These are phyloP conservation scores for Drosophila nigrodunni DNA, from an alignment of 1,140 invertebrate genomes.

Conservation along the genomic window DNA sequence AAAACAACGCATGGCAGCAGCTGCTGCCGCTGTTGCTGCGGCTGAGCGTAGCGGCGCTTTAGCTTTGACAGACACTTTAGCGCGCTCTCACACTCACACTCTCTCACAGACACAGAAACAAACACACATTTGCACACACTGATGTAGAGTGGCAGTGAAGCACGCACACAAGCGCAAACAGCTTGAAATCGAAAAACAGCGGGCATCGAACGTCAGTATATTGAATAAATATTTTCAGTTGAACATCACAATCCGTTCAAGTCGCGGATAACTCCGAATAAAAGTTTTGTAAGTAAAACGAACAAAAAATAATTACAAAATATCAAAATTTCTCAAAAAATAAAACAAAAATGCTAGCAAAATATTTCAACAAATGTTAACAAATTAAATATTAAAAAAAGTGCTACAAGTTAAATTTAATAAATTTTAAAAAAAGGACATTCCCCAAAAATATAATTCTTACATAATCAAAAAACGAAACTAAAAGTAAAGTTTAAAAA, in stretches of 20 bases:
- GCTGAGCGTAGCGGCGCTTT: constrained; percentile 26
- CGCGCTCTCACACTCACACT: constrained; percentile 50
- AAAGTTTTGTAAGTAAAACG: constrained; percentile 84
- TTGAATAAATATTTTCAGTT: constrained; percentile 85
- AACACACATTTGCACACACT: constrained; percentile 38
- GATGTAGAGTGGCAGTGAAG: constrained; percentile 21
- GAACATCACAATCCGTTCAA: constrained; percentile 85
- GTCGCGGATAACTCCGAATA: constrained; percentile 85
- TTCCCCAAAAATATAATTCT: constrained; percentile 4
- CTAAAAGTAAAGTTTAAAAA: constrained; percentile 15
- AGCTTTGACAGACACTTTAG: constrained; percentile 31
- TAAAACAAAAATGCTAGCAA: not conserved
- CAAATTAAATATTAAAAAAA: constrained; percentile 18
- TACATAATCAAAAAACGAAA: constrained; percentile 33
- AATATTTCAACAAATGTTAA: constrained; percentile 8
- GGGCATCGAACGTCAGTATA: constrained; percentile 83
- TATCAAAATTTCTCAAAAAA: constrained; percentile 21
- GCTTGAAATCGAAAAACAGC: constrained; percentile 73
- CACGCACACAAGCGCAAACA: constrained; percentile 60
- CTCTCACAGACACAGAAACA: constrained; percentile 38
- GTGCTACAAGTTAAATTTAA: constrained; percentile 12
- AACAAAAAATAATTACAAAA: constrained; percentile 23
- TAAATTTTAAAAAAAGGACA: constrained; percentile 18
- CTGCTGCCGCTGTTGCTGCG: constrained; percentile 10
- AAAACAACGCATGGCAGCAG: constrained; percentile 43